Evolutionary conservation across 1,140 invertebrate species (phyloP), one percentile per base, ranked within the genome.

Genomic region (Drosophila sp.): DNA sequence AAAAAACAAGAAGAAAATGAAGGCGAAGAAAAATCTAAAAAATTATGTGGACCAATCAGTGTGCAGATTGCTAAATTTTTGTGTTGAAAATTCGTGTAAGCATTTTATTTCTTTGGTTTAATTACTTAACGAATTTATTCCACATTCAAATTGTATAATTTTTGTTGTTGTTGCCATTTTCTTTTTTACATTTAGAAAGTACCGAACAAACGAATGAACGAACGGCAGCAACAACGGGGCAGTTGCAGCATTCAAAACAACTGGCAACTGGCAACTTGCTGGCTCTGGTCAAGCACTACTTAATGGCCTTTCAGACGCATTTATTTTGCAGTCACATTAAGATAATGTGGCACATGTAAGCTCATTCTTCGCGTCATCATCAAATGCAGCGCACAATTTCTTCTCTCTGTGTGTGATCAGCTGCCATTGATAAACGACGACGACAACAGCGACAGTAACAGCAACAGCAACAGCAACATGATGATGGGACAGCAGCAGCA

Each of bases 271-370:
- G 17, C 33, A 38, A 50, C 44, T 25, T 50, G 25, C 23, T 50
- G 44, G 7, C 44, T 25, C 47, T 30, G 55, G 30, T 32, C n/a
- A 33, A 57, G 55, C 55, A 57, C 55, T 57, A 33, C 35, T 77
- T 77, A 72, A 70, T 77, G 73, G 74, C 61, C 56, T 33, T 63
- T 68, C 62, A 78, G 38, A 60, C 80, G 63, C 84, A 80, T 84
- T 80, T 76, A 84, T 90, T 89, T 76, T 75, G 85, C 80, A 78
- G 80, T 89, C 84, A 89, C 84, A 89, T 89, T 90, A 89, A 89
- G 85, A 89, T 89, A 89, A 89, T 84, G 73, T 80, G 80, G 67
- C 60, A 76, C 80, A 78, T 77, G 83, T 87, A 80, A 81, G 80
- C 80, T 80, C 66, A 69, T 71, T 70, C 70, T 68, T 57, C 44